Evolutionary conservation across 2,113 vertebrate genomes (phyloP), one percentile per base, ranked within the genome.

Genomic region (Puntigrus tetrazona): DNA sequence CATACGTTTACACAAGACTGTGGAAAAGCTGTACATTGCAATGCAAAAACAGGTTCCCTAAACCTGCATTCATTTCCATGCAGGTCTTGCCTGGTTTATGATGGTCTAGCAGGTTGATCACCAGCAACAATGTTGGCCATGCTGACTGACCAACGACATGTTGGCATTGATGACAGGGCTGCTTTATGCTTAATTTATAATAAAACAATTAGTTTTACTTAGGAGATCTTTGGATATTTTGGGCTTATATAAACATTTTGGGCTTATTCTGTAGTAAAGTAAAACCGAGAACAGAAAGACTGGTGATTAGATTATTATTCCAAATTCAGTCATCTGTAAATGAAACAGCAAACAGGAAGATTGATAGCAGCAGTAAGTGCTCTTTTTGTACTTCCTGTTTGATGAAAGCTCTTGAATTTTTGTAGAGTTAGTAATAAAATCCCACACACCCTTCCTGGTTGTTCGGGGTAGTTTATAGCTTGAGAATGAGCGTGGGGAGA

Each of bases 361-460:
- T 3, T 20, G 43, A 74, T 55, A 16, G 22, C n/a, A 45, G 16
- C n/a, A 74, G 38, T 22, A 45, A 13, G 38, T 73, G 70, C 1
- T 20, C 22, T 27, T 25, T 73, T 27, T 38, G 50, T 57, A n/a
- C 50, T 55, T 57, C 50, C 75, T 78, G 75, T 57, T 38, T 57
- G 57, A 67, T 65, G 22, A 65, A 11, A 31, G 7, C 8, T 34
- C 8, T 3, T 18, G 20, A 13, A 81, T 52, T 20, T 47, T 61
- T 65, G 57, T 10, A 29, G n/a, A 13, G 41, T 65, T 65, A 36
- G 47, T 57, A 77, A 36, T 50, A 20, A n/a, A 78, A 38, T 38
- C 14, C n/a, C 25, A 65, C 57, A 80, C 78, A 45, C 38, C 78
- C 78, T 80, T 47, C 38, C 78, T 29, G 57, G 14, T 63, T 29